Percentiles rank a stretch among this genome's conserved stretches.
Evolutionary conservation across 2,797 vertebrate genomes (phyloP).

Genomic region (Halcyon badia): DNA sequence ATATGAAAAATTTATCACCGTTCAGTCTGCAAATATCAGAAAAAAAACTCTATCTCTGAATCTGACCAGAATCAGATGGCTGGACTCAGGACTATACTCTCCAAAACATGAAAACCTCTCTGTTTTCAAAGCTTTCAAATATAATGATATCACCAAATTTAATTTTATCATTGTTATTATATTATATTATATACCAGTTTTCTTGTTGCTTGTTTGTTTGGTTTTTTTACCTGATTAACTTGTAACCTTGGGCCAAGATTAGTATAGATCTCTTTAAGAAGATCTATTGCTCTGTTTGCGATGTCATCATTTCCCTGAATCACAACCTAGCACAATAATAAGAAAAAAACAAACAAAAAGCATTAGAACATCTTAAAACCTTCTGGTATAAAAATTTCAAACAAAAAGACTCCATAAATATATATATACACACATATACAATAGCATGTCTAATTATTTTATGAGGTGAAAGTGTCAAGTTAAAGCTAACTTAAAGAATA

Average conservation of each 20-base stretch:
- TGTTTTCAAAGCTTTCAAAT: background rate
- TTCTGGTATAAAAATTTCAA: background rate
- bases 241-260: conserved; percentile 99
- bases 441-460: background rate
- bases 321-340: conserved; percentile 86
- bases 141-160: background rate
- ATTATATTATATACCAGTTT: background rate
- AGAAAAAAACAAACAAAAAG: background rate
- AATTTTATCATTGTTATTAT: background rate
- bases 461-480: background rate
- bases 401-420: background rate
- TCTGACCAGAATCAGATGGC: background rate
- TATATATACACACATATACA: background rate
- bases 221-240: conserved; percentile 92
- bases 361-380: conserved; percentile 28
- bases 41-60: background rate
- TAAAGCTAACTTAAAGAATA: background rate
- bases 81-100: background rate
- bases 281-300: conserved; percentile 96
- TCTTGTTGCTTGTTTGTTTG: background rate
- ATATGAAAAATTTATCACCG: background rate
- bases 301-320: conserved; percentile 99
- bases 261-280: conserved; percentile 99
- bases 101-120: background rate
- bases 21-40: background rate